These are phyloP conservation scores for Hetaerina americana DNA, from an alignment of 1,140 invertebrate genomes.

Conservation along the genomic window DNA sequence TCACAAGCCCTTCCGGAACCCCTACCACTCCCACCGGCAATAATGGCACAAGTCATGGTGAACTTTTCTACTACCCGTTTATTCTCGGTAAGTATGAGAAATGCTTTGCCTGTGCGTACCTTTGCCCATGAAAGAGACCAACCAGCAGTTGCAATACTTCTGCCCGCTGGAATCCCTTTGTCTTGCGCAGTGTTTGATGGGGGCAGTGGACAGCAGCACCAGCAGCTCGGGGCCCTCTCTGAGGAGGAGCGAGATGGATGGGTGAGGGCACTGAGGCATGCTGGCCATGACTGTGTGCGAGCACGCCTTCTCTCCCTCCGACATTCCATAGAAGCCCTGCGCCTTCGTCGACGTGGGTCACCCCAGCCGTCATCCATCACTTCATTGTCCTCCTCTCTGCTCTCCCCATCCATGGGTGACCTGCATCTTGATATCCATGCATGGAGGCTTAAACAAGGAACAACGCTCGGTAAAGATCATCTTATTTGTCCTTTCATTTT, in stretches of 20 bases:
- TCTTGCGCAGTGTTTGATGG: slow-evolving; percentile 62
- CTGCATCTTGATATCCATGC: slow-evolving; percentile 52
- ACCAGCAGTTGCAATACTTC: too few species aligned
- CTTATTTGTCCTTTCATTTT: too few species aligned
- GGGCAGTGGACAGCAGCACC: slow-evolving; percentile 48
- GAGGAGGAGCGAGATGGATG: slow-evolving; percentile 72
- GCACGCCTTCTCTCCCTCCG: slow-evolving; percentile 55
- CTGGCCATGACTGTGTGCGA: slow-evolving; percentile 71
- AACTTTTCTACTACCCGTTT: slow-evolving; percentile 30
- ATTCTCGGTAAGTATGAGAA: slow-evolving; percentile 51
- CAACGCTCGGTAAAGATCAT: slow-evolving; percentile 46
- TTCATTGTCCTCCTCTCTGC: not conserved
- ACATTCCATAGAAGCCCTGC: slow-evolving; percentile 43
- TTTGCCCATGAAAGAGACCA: too few species aligned
- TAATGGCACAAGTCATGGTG: slow-evolving; percentile 52
- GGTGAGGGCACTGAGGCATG: slow-evolving; percentile 71
- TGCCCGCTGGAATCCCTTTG: too few species aligned
- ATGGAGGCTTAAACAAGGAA: slow-evolving; percentile 49
- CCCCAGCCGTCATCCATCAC: not conserved
- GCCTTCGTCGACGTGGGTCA: slow-evolving; percentile 32
- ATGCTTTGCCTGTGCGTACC: too few species aligned
- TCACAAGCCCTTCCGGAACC: slow-evolving; percentile 30
- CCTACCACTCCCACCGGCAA: slow-evolving; percentile 32
- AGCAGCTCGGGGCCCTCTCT: slow-evolving; percentile 64
- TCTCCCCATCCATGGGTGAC: slow-evolving; percentile 28